Percentiles rank a stretch among this genome's conserved stretches.
Conservation (phyloP, 2,113 vertebrate genomes). For the Percina caprodes region DNA sequence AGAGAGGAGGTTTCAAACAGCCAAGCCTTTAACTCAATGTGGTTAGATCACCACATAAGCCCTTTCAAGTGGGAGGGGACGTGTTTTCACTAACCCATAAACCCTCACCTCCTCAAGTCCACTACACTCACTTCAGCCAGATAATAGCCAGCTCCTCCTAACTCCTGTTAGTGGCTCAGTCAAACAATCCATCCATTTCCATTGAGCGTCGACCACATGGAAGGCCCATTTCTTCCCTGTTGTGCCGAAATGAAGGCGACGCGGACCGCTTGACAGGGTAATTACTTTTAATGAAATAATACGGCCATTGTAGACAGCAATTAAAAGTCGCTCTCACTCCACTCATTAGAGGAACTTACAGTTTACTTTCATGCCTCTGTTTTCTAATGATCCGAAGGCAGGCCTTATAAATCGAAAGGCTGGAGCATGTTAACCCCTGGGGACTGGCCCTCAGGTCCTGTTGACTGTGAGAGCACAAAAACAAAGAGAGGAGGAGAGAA, state of each 20-base stretch:
- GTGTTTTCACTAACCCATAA: slow-evolving; percentile 40
- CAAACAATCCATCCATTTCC: slow-evolving; percentile 75
- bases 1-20: slow-evolving; percentile 33
- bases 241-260: slow-evolving; percentile 77
- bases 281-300: slow-evolving; percentile 87
- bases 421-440: slow-evolving; percentile 67
- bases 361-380: slow-evolving; percentile 79
- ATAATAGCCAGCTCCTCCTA: slow-evolving; percentile 73
- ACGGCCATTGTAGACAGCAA: slow-evolving; percentile 82
- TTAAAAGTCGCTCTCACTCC: slow-evolving; percentile 83
- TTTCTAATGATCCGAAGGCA: slow-evolving; percentile 80
- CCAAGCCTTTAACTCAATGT: neutral
- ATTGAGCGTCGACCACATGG: slow-evolving; percentile 66
- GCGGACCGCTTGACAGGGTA: slow-evolving; percentile 80
- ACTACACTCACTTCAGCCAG: slow-evolving; percentile 61
- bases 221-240: slow-evolving; percentile 75
- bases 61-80: slow-evolving; percentile 29
- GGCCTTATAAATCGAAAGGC: slow-evolving; percentile 75
- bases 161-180: slow-evolving; percentile 77
- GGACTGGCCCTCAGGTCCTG: slow-evolving; percentile 65
- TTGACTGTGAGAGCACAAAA: slow-evolving; percentile 65
- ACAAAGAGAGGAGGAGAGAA: slow-evolving; percentile 43
- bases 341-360: slow-evolving; percentile 81
- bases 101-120: slow-evolving; percentile 47
- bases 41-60: slow-evolving; percentile 23